Evolutionary conservation across 2,888 invertebrate species (phyloP).

Genomic region (Drosophila prolongata): DNA sequence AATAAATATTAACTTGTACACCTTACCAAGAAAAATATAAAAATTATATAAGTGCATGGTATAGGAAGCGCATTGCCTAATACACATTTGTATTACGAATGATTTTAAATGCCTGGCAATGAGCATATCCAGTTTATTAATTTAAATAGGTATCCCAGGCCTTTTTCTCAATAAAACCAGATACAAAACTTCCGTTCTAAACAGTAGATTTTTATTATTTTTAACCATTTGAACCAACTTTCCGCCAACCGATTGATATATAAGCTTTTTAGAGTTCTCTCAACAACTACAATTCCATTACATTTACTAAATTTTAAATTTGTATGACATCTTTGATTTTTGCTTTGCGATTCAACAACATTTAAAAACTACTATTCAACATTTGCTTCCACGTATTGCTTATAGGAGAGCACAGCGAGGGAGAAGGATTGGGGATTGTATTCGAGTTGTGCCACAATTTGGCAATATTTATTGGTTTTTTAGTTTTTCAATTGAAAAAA

Average conservation of each 20-base stretch:
- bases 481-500: conserved; percentile 45
- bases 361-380: conserved; percentile 57
- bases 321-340: conserved; percentile 49
- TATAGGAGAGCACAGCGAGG: conserved; percentile 35
- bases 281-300: conserved; percentile 63
- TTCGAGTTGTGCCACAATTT: conserved; percentile 28
- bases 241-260: conserved; percentile 31
- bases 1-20: conserved; percentile 24
- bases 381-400: conserved; percentile 62
- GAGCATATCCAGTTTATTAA: not conserved
- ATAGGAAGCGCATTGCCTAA: not conserved
- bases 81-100: too few species aligned
- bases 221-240: conserved; percentile 30
- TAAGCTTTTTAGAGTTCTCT: conserved; percentile 49
- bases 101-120: too few species aligned
- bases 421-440: conserved; percentile 17
- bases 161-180: not conserved
- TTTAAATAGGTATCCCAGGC: not conserved
- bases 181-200: conserved; percentile 17
- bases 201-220: conserved; percentile 39
- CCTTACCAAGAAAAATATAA: not conserved
- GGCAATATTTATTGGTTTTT: conserved; percentile 21
- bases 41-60: not conserved
- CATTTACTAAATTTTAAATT: conserved; percentile 46
- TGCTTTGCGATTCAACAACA: conserved; percentile 56